Base-by-base conservation (phyloP, 1,140 invertebrate genomes). In the Pseudomyrmex cubaensis region DNA sequence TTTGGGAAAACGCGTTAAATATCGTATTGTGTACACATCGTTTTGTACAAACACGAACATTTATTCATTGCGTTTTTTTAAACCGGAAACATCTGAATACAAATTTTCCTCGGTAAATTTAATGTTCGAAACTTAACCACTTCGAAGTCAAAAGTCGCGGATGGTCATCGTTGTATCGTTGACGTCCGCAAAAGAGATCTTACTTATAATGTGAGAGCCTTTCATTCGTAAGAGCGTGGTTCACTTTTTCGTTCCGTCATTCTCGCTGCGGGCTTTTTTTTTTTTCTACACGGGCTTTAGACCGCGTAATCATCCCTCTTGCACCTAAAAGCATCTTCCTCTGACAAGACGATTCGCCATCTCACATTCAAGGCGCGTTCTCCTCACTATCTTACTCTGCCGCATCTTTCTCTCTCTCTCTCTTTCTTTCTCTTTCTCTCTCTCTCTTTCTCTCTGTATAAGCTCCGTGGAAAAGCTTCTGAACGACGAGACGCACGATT, bases 221-320 rank as follows among this genome's bases (percentile, higher is more conserved):
- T 78, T 78, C 13, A 59, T 25, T 67, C 17, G 62, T 35, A 35
- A 35, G 67, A 44, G 48, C 61, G 76, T 59, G n/a, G 4, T 67
- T 67, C 50, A 54, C 54, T 59, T 78, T 70, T 70, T 48, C 15
- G 64, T 54, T 57, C 15, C 44, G 44, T 59, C 64, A 25, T 78
- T 13, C 44, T 22, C 20, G 59, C 8, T 10, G 22, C 52, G 48
- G 48, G 3, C 76, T n/a, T n/a, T n/a, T n/a, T 56, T 35, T 35
- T 35, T 83, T 35, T 35, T 35, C 5, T 83, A 76, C 59, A 35
- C 80, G 25, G 50, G 48, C 20, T 76, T 76, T 66, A 48, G 22
- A 83, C 20, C 62, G 25, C 52, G 48, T 57, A 83, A 83, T 76
- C 52, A 83, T 83, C 72, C 72, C 44, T 22, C 61, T 73, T 66